These are phyloP conservation scores for Chionoecetes opilio DNA, from an alignment of 1,140 invertebrate genomes.

Conservation along the genomic window DNA sequence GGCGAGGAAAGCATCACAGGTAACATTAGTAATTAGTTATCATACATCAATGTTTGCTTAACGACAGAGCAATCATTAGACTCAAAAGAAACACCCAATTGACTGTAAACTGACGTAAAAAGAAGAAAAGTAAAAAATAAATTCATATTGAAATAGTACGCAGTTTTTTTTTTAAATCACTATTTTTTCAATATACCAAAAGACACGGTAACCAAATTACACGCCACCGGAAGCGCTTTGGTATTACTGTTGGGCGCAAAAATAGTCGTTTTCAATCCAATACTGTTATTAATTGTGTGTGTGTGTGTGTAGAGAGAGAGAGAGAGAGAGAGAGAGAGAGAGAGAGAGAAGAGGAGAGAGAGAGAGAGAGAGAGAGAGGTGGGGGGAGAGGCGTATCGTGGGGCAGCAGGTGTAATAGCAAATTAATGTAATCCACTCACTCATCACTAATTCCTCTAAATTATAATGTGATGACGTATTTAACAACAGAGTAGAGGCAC, in stretches of 20 bases:
- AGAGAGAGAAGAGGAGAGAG: too few relatives aligned
- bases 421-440: constrained; percentile 18
- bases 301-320: too few relatives aligned
- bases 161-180: not conserved
- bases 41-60: too few relatives aligned
- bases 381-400: not conserved
- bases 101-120: not conserved
- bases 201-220: not conserved
- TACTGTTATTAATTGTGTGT: constrained; percentile 31
- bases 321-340: too few relatives aligned
- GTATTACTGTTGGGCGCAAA: not conserved
- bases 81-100: not conserved
- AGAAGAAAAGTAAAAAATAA: too few relatives aligned
- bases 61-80: not conserved
- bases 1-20: too few relatives aligned
- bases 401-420: not conserved
- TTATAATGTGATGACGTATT: not conserved
- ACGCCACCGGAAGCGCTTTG: not conserved
- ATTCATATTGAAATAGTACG: not conserved
- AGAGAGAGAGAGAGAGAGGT: too few relatives aligned
- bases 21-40: too few relatives aligned
- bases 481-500: not conserved
- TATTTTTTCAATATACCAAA: not conserved
- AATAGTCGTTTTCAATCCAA: not conserved
- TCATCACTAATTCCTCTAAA: not conserved